Conservation (phyloP, 2,797 vertebrate species). For the Xerus rutilus region DNA sequence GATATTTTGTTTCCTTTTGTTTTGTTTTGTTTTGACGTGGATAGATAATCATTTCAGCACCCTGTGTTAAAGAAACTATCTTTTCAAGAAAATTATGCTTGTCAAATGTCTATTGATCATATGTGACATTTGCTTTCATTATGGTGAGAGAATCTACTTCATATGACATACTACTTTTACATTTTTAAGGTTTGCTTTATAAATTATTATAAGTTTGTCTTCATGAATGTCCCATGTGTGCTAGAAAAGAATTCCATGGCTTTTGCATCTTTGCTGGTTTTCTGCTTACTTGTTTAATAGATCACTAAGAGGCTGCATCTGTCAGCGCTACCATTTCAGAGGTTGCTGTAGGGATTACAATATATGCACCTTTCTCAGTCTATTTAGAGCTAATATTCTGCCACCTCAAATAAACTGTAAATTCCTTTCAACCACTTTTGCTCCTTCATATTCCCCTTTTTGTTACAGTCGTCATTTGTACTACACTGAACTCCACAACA, state of each 20-base stretch:
- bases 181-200: neutral
- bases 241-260: neutral
- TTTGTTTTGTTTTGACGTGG: neutral
- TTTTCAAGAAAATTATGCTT: neutral
- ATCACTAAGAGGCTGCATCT: neutral
- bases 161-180: neutral
- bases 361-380: neutral
- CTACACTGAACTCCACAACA: neutral
- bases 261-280: neutral
- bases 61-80: neutral
- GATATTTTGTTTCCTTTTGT: neutral
- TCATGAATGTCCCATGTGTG: neutral
- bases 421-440: neutral
- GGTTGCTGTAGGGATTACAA: neutral
- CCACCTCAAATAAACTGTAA: neutral
- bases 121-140: neutral
- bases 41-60: neutral
- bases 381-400: slow-evolving; percentile 28
- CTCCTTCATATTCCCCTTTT: neutral
- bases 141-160: neutral
- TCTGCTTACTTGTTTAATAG: neutral
- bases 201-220: neutral
- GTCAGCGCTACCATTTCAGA: neutral
- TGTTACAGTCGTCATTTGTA: neutral
- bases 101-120: neutral